These are phyloP conservation scores for Campylomormyrus tamandua DNA, from an alignment of 2,113 vertebrate species.

Conservation along the genomic window DNA sequence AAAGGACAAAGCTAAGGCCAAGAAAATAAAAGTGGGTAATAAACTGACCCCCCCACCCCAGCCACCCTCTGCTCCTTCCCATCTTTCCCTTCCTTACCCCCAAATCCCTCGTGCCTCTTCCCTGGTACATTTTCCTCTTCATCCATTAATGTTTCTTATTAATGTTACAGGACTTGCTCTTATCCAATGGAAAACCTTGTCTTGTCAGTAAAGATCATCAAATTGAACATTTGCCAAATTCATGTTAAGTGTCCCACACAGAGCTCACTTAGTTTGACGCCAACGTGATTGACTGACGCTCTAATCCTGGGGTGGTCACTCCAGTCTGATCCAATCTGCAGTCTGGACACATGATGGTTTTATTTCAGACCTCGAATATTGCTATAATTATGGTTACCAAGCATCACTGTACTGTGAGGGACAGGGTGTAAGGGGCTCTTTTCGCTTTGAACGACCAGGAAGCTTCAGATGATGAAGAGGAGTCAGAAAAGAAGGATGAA, in stretches of 20 bases:
- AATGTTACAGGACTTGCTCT: not conserved
- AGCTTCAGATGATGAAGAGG: slow-evolving; percentile 37
- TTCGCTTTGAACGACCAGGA: slow-evolving; percentile 30
- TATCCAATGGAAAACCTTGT: not conserved
- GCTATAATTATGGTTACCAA: not conserved
- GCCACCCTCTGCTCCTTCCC: not conserved
- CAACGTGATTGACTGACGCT: not conserved
- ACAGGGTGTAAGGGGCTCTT: not conserved
- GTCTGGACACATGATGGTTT: not conserved
- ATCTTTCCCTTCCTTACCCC: not conserved
- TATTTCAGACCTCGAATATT: not conserved
- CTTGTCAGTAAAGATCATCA: not conserved
- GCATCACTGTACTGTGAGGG: not conserved
- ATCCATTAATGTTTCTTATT: not conserved
- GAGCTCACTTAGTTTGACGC: not conserved
- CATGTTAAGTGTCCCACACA: not conserved
- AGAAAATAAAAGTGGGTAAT: slow-evolving; percentile 45
- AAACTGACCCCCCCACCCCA: not conserved
- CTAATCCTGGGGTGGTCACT: not conserved
- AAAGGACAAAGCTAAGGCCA: slow-evolving; percentile 46
- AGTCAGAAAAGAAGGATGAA: slow-evolving; percentile 44
- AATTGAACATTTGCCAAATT: not conserved
- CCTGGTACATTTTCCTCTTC: not conserved
- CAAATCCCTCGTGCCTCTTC: not conserved
- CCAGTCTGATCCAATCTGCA: not conserved